These are phyloP conservation scores for Trachelus stipa DNA, from an alignment of 2,888 invertebrate genomes.

Conservation along the genomic window DNA sequence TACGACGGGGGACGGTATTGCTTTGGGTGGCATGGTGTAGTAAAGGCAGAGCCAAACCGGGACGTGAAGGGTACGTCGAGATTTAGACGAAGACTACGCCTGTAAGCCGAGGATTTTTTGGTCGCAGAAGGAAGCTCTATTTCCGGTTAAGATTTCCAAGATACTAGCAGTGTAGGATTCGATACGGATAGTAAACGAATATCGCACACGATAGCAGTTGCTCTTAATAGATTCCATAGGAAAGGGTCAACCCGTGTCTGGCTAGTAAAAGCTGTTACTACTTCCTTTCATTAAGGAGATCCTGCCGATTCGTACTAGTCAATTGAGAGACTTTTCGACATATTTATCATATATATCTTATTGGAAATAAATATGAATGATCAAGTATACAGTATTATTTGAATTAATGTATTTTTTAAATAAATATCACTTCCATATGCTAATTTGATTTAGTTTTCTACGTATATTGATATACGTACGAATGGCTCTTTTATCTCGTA, in stretches of 20 bases:
- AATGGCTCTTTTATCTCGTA: too few relatives aligned
- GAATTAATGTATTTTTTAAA: too few relatives aligned
- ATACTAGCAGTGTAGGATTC: not conserved
- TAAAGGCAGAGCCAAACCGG: conserved; percentile 10
- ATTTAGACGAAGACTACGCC: conserved; percentile 9
- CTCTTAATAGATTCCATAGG: not conserved
- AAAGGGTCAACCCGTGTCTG: not conserved
- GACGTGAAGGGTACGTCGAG: conserved; percentile 14
- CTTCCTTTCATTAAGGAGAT: not conserved
- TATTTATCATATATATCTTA: too few relatives aligned
- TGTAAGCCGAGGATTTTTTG: not conserved
- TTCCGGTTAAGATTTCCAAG: conserved; percentile 44
- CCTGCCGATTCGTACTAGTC: too few relatives aligned
- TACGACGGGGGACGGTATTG: conserved; percentile 17
- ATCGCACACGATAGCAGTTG: not conserved
- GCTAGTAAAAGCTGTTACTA: not conserved
- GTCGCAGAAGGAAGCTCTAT: conserved; percentile 46
- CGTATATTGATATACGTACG: too few relatives aligned
- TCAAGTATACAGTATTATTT: too few relatives aligned
- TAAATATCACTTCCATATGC: too few relatives aligned
- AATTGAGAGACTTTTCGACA: too few relatives aligned
- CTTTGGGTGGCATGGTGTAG: not conserved
- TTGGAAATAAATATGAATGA: too few relatives aligned
- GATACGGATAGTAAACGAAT: not conserved
- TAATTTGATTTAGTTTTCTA: too few relatives aligned